These are phyloP conservation scores for Salminus brasiliensis DNA, from an alignment of 2,113 vertebrate species.

Conservation along the genomic window DNA sequence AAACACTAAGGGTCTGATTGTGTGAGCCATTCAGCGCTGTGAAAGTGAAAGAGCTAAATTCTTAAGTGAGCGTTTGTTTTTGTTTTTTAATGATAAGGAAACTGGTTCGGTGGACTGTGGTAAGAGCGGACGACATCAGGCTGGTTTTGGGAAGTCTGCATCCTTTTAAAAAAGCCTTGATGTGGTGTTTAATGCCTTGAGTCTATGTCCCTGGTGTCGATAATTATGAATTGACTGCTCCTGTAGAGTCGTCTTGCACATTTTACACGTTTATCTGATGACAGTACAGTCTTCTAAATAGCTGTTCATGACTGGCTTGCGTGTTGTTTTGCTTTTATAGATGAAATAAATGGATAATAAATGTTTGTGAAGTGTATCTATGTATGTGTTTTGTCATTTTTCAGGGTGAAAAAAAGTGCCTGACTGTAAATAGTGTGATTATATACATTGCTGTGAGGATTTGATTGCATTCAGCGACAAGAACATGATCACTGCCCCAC, in stretches of 20 bases:
- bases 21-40: background rate
- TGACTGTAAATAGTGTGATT: too few species aligned
- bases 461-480: too few species aligned
- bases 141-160: background rate
- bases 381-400: background rate
- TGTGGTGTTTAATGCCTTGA: background rate
- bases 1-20: background rate
- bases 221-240: background rate
- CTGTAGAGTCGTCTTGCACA: background rate
- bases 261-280: background rate
- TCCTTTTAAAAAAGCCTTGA: too few species aligned
- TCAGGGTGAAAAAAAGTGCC: background rate
- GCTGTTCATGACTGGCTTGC: background rate
- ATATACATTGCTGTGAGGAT: too few species aligned
- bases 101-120: background rate
- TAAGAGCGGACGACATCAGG: background rate
- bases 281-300: background rate
- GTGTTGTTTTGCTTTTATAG: background rate
- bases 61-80: background rate
- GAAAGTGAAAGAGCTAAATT: background rate
- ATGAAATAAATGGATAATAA: conserved; percentile 7
- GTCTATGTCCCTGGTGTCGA: background rate
- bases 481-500: too few species aligned
- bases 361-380: background rate
- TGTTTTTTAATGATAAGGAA: background rate